Percentiles rank a stretch among this genome's conserved stretches.
These are phyloP conservation scores for Sphenodon punctatus DNA, from an alignment of 2,797 vertebrate genomes.

Conservation along the genomic window DNA sequence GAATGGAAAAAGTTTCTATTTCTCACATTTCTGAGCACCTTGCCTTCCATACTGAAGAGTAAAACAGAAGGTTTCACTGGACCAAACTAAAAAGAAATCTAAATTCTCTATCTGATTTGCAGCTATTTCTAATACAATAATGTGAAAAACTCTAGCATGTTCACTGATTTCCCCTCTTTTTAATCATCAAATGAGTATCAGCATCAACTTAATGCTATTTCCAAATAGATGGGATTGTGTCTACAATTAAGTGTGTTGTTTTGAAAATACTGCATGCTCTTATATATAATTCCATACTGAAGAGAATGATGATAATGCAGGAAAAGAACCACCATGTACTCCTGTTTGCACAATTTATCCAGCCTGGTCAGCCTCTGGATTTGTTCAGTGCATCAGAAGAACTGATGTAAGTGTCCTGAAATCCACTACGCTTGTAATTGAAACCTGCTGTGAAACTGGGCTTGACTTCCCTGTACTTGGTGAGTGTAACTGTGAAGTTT, in stretches of 20 bases:
- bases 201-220: background rate
- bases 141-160: background rate
- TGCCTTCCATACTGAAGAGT: background rate
- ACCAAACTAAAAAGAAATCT: background rate
- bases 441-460: slow-evolving; percentile 25
- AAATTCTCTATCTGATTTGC: background rate
- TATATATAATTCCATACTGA: background rate
- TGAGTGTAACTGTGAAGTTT: background rate
- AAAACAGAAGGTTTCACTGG: background rate
- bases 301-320: background rate
- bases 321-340: background rate
- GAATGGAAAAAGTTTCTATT: background rate
- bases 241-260: background rate
- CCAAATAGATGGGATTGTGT: background rate
- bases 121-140: background rate
- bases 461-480: background rate
- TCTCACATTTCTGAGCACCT: background rate
- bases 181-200: background rate
- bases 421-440: background rate
- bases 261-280: background rate
- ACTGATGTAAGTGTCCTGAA: slow-evolving; percentile 26
- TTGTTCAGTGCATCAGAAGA: background rate
- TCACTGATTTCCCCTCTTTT: background rate
- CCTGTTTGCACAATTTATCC: background rate
- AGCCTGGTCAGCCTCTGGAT: background rate